A percentile compares a stretch with the other conserved stretches of the same genome.
These are phyloP conservation scores for Euschistus heros DNA, from an alignment of 1,140 invertebrate species.

Conservation along the genomic window DNA sequence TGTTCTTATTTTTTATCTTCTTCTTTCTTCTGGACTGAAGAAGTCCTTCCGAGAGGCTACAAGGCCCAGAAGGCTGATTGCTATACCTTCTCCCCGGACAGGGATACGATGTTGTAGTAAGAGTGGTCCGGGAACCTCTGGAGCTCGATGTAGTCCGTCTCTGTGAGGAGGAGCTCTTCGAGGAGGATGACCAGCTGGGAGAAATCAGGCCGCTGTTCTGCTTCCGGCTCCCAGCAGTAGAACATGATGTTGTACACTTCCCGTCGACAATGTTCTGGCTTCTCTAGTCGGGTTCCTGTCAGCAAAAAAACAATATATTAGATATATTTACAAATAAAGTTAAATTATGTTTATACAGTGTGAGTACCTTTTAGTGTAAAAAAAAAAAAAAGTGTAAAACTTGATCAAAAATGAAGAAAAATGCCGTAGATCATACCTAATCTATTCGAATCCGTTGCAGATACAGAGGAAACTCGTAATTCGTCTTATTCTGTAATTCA, in stretches of 20 bases:
- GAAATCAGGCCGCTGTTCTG: constrained; percentile 64
- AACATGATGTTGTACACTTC: constrained; percentile 91
- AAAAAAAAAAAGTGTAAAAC: too few relatives aligned
- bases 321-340: not conserved
- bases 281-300: constrained; percentile 65
- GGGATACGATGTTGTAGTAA: constrained; percentile 79
- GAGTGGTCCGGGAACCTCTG: constrained; percentile 87
- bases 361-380: too few relatives aligned
- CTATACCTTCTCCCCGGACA: constrained; percentile 61
- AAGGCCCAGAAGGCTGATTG: not conserved
- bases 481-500: too few relatives aligned
- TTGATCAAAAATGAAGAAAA: too few relatives aligned
- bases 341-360: too few relatives aligned
- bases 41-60: too few relatives aligned
- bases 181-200: constrained; percentile 64
- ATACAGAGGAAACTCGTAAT: too few relatives aligned
- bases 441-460: too few relatives aligned
- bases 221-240: constrained; percentile 81
- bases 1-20: too few relatives aligned
- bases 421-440: too few relatives aligned
- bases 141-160: constrained; percentile 86
- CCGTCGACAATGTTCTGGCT: constrained; percentile 76
- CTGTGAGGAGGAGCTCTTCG: constrained; percentile 69
- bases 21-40: too few relatives aligned
- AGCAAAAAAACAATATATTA: not conserved